phyloP scores from a whole-genome alignment of 2,888 invertebrate genomes.

The Amorpha juglandis region DNA sequence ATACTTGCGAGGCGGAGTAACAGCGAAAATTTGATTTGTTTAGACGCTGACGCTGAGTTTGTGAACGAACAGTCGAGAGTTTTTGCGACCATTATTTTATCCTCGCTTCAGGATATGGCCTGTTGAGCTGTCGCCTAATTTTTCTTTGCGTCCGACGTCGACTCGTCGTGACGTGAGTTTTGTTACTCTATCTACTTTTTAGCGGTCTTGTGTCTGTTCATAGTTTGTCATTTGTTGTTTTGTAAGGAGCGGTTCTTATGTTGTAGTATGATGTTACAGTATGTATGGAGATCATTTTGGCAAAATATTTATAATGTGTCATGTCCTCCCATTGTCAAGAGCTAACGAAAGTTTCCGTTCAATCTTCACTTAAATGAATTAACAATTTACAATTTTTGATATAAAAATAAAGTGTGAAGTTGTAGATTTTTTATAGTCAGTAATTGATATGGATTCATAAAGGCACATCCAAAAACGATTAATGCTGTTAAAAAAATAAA shows the following conservation, averaged over 20 bases:
- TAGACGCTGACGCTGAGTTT: conserved; percentile 39
- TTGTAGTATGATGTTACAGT: not conserved
- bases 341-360: no score
- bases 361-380: no score
- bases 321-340: no score
- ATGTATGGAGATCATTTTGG: not conserved
- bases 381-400: no score
- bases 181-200: conserved; percentile 33
- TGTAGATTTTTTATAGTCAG: no score
- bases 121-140: conserved; percentile 41
- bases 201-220: not conserved
- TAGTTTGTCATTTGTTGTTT: not conserved
- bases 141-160: conserved; percentile 40
- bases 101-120: conserved; percentile 33
- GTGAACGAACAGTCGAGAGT: conserved; percentile 34
- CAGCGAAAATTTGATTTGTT: conserved; percentile 51
- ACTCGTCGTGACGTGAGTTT: conserved; percentile 42
- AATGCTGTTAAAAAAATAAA: no score
- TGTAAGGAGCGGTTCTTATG: not conserved
- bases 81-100: conserved; percentile 41
- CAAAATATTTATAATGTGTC: no score
- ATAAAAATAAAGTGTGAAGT: no score
- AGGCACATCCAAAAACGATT: no score
- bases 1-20: conserved; percentile 47
- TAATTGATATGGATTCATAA: no score